Evolutionary conservation across 1,140 invertebrate genomes (phyloP).

Genomic region (Nephila pilipes): DNA sequence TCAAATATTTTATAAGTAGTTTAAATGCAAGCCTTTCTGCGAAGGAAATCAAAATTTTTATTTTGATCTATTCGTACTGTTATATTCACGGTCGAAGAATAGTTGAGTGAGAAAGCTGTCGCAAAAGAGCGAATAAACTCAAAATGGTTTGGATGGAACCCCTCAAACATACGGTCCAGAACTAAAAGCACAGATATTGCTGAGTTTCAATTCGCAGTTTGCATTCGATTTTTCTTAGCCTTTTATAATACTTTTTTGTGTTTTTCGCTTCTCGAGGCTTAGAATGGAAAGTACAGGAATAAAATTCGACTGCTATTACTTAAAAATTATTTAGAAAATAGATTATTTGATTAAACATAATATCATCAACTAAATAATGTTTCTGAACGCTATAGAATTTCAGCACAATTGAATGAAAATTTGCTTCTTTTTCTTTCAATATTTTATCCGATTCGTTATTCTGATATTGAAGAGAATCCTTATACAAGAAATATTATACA

Average conservation of each 20-base stretch:
- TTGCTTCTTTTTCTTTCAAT: too few relatives aligned
- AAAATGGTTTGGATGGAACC: not conserved
- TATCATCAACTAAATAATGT: too few relatives aligned
- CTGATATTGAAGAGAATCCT: too few relatives aligned
- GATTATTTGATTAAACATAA: too few relatives aligned
- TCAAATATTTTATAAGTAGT: not conserved
- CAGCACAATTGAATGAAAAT: too few relatives aligned
- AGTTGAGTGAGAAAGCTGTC: not conserved
- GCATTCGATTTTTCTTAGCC: not conserved
- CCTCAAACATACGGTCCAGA: not conserved
- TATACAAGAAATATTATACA: too few relatives aligned
- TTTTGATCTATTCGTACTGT: not conserved
- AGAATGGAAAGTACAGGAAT: not conserved
- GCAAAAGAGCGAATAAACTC: not conserved
- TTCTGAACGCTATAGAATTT: too few relatives aligned
- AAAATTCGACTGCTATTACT: not conserved
- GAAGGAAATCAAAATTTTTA: not conserved
- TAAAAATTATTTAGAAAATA: too few relatives aligned
- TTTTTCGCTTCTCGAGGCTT: not conserved
- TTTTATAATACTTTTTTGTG: not conserved
- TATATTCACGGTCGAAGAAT: not conserved
- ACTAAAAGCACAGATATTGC: not conserved
- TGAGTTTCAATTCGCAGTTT: constrained; percentile 7
- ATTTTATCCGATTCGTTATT: too few relatives aligned
- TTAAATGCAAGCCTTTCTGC: not conserved